phyloP scores from a whole-genome alignment of 2,113 vertebrate genomes.

The Elephas maximus region DNA sequence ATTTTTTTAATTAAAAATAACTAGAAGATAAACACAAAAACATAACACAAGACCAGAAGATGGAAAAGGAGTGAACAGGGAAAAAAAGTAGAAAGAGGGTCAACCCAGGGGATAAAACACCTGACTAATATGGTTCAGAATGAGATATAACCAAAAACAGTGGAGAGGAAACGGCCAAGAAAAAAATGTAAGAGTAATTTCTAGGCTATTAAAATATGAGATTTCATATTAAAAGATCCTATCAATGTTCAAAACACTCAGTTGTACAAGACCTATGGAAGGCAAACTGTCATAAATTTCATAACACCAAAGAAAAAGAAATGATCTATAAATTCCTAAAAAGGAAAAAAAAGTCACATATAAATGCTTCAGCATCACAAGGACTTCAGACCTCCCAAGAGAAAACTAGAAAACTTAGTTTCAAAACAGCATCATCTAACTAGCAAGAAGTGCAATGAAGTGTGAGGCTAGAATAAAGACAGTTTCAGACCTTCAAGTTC shows the following conservation, averaged over 20 bases:
- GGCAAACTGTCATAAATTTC: not conserved
- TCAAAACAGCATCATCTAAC: not conserved
- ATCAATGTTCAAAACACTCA: not conserved
- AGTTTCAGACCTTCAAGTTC: not conserved
- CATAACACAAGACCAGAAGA: not conserved
- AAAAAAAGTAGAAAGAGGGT: not conserved
- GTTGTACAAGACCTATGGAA: not conserved
- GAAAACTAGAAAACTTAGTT: not conserved
- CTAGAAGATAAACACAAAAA: not conserved
- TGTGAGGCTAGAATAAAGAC: not conserved
- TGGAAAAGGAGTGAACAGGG: not conserved
- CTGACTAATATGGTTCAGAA: not conserved
- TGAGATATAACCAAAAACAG: not conserved
- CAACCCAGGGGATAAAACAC: not conserved
- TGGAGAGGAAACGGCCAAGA: not conserved
- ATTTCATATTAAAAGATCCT: not conserved
- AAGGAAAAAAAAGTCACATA: not conserved
- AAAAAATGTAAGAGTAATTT: not conserved
- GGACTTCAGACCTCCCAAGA: not conserved
- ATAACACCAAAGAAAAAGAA: not conserved
- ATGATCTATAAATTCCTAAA: not conserved
- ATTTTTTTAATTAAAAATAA: not conserved
- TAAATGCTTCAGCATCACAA: not conserved
- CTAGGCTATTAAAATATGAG: not conserved
- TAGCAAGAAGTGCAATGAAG: not conserved